phyloP scores from a whole-genome alignment of 2,113 vertebrate species.

The Clarias macrocephalus region DNA sequence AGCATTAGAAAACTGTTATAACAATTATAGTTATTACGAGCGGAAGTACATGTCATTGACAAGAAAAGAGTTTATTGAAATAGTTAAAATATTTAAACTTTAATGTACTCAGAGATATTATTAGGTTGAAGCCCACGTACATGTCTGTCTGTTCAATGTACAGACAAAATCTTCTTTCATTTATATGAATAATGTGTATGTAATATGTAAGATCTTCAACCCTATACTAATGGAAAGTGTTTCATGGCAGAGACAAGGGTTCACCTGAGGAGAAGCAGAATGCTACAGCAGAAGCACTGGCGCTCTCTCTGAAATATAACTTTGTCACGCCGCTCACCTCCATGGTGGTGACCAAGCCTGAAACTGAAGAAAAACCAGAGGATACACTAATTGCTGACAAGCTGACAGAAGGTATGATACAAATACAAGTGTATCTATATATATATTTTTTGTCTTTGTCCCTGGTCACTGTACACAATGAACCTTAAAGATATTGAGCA shows the following conservation, averaged over 20 bases:
- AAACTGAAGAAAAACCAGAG: slow-evolving; percentile 52
- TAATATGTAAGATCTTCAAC: background rate
- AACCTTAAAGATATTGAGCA: background rate
- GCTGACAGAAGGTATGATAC: slow-evolving; percentile 72
- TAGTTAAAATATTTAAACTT: too few species aligned
- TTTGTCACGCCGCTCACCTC: slow-evolving; percentile 92
- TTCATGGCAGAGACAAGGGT: slow-evolving; percentile 70
- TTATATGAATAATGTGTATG: background rate
- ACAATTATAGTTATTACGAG: background rate
- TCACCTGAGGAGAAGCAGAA: slow-evolving; percentile 63
- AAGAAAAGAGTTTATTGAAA: too few species aligned
- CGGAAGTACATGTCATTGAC: too few species aligned
- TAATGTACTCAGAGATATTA: too few species aligned
- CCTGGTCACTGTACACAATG: background rate
- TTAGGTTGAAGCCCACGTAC: too few species aligned
- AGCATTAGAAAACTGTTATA: background rate
- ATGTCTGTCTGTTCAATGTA: too few species aligned
- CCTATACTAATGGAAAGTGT: background rate
- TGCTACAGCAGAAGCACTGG: slow-evolving; percentile 71
- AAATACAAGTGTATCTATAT: background rate
- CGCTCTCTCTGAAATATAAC: slow-evolving; percentile 80
- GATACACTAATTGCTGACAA: slow-evolving; percentile 79
- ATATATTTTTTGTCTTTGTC: background rate
- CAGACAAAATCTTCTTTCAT: background rate
- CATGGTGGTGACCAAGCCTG: slow-evolving; percentile 90